Percentiles rank a stretch among this genome's conserved stretches.
These are phyloP conservation scores for Phrynosoma blainvillii DNA, from an alignment of 2,113 vertebrate species.

Conservation along the genomic window DNA sequence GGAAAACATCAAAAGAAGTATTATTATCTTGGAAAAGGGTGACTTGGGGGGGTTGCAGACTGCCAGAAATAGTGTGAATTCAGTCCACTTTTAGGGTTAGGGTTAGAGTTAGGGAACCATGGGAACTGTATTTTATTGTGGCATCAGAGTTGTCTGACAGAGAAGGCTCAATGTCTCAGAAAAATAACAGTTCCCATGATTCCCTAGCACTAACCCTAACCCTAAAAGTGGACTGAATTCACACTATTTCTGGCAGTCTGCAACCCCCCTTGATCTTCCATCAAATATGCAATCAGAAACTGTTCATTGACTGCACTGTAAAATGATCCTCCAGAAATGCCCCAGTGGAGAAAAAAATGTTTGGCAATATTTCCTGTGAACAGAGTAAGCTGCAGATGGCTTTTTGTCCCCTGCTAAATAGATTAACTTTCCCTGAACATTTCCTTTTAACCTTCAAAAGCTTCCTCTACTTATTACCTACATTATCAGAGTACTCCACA, in stretches of 20 bases:
- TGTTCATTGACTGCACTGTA: background rate
- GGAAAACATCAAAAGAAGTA: background rate
- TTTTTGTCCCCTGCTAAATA: conserved; percentile 30
- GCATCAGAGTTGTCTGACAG: no score
- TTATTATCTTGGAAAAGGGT: background rate
- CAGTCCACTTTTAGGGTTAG: no score
- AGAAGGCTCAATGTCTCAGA: no score
- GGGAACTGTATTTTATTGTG: no score
- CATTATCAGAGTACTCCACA: conserved; percentile 26
- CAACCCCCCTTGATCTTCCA: background rate
- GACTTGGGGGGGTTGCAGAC: no score
- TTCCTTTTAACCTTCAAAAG: conserved; percentile 60
- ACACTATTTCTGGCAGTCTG: no score
- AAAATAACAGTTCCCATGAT: no score
- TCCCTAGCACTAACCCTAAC: no score
- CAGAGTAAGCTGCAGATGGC: conserved; percentile 33
- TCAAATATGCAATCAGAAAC: background rate
- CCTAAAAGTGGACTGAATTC: no score
- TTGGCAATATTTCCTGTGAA: conserved; percentile 36
- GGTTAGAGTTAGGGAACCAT: no score
- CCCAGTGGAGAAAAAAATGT: background rate
- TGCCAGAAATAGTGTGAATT: no score
- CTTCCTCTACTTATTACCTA: conserved; percentile 36
- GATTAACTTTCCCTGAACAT: conserved; percentile 45
- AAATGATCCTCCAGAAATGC: background rate